These are phyloP conservation scores for Meteorus colon DNA, from an alignment of 2,888 invertebrate genomes.

Conservation along the genomic window DNA sequence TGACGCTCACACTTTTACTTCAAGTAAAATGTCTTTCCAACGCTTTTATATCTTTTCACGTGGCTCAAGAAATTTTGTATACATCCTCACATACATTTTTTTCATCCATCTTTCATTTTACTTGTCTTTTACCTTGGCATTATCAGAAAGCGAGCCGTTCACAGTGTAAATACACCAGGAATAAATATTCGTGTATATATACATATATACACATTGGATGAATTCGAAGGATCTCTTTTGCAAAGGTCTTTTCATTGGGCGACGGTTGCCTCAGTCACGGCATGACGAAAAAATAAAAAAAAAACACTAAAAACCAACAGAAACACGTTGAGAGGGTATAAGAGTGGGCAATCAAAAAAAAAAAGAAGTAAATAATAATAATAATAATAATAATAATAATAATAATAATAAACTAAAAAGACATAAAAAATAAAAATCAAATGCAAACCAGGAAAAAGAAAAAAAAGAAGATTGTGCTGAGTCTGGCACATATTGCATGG, in stretches of 20 bases:
- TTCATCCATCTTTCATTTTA: neutral
- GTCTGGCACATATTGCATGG: slow-evolving; percentile 38
- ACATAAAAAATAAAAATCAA: neutral
- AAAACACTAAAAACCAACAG: neutral
- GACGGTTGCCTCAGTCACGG: neutral
- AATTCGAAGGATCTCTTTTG: slow-evolving; percentile 3
- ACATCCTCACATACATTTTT: neutral
- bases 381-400: no score
- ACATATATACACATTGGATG: no score
- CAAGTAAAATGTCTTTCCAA: neutral
- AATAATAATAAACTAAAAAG: neutral
- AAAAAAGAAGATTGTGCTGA: slow-evolving; percentile 21
- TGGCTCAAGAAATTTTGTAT: neutral
- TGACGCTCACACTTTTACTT: slow-evolving; percentile 1
- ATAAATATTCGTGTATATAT: neutral
- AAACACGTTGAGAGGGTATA: neutral
- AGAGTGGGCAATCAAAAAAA: neutral
- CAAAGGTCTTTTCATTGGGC: slow-evolving; percentile 21
- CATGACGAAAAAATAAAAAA: neutral
- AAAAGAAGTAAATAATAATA: no score
- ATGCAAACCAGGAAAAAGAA: neutral
- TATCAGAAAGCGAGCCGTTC: slow-evolving; percentile 5
- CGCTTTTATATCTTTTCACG: neutral
- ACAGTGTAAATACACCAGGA: neutral
- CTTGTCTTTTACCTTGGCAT: neutral